A percentile compares a stretch with the other conserved stretches of the same genome.
Conservation (phyloP, 1,140 invertebrate genomes). For the Atta cephalotes region DNA sequence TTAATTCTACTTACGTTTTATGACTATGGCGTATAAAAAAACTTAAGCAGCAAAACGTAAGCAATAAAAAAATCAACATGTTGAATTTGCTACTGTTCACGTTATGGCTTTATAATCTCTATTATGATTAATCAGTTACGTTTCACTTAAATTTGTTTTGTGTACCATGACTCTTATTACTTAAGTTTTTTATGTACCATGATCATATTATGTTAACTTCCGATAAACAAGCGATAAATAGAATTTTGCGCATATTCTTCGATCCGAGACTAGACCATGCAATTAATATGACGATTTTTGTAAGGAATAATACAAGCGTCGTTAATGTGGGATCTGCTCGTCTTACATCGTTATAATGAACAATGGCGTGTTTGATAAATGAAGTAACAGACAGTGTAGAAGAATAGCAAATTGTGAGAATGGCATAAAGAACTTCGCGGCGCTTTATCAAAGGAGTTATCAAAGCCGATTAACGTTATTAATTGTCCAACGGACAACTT, state of each 20-base stretch:
- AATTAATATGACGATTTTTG: neutral
- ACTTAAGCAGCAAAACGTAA: no score
- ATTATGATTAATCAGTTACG: no score
- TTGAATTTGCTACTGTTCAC: no score
- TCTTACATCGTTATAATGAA: neutral
- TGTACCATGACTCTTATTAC: neutral
- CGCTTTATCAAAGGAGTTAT: slow-evolving; percentile 37
- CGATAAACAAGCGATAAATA: neutral
- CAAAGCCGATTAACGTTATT: slow-evolving; percentile 55
- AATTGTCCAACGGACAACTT: slow-evolving; percentile 45
- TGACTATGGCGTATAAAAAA: no score
- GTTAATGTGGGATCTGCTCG: neutral
- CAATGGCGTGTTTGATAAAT: slow-evolving; percentile 12
- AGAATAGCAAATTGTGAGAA: neutral
- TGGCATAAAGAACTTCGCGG: neutral
- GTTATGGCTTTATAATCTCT: no score
- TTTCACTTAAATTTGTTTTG: no score
- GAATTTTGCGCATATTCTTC: neutral
- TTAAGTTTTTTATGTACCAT: no score
- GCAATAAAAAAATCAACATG: no score
- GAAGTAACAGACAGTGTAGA: neutral
- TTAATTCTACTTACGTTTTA: no score
- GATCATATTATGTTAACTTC: neutral
- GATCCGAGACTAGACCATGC: neutral
- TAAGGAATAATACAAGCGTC: neutral